These are phyloP conservation scores for Chrysina gloriosa DNA, from an alignment of 2,888 invertebrate genomes.

Conservation along the genomic window DNA sequence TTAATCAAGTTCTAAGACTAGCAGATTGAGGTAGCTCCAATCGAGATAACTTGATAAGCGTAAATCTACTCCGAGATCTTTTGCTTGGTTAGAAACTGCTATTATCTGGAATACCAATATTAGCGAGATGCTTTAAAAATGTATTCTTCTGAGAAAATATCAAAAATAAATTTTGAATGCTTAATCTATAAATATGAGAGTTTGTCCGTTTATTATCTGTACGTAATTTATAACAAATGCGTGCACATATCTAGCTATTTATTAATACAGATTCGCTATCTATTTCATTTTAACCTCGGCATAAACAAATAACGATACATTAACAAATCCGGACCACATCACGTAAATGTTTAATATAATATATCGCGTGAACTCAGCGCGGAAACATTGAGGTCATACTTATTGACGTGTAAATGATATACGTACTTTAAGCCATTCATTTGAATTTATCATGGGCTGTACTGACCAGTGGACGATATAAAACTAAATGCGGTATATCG, in stretches of 20 bases:
- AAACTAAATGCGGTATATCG: too few relatives aligned
- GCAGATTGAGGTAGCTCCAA: background rate
- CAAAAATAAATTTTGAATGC: too few relatives aligned
- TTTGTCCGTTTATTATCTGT: too few relatives aligned
- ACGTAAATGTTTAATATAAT: background rate
- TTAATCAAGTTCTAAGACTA: constrained; percentile 17
- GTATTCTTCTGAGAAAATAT: background rate
- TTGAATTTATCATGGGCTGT: too few relatives aligned
- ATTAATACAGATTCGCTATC: background rate
- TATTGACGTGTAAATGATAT: constrained; percentile 12
- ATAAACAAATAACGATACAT: background rate
- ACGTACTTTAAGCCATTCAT: background rate
- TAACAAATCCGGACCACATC: background rate
- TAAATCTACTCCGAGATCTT: background rate
- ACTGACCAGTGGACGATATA: too few relatives aligned
- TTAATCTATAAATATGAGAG: too few relatives aligned
- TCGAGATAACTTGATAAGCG: constrained; percentile 16
- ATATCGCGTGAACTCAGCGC: background rate
- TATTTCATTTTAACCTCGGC: background rate
- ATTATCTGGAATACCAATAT: background rate
- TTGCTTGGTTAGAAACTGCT: background rate
- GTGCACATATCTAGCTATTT: too few relatives aligned
- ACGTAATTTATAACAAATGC: too few relatives aligned
- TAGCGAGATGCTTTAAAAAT: background rate
- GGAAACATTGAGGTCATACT: constrained; percentile 1